These are phyloP conservation scores for Mormyrus proboscirostris DNA, from an alignment of 2,797 vertebrate species.

Conservation along the genomic window DNA sequence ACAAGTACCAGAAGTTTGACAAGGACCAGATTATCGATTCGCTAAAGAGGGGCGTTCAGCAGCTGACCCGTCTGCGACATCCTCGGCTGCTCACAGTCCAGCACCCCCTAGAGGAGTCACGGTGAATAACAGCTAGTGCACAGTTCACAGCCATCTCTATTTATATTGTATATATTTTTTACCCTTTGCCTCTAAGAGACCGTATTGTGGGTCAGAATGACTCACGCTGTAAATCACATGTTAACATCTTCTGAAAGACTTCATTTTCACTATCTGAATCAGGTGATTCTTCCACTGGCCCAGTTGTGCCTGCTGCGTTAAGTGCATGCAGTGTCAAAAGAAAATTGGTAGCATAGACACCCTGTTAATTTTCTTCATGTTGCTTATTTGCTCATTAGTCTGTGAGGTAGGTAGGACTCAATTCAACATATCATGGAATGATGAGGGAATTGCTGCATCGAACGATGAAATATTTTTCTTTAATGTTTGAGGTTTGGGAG, in stretches of 20 bases:
- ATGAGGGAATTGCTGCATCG: background rate
- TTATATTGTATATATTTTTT: background rate
- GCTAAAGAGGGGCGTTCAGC: slow-evolving; percentile 88
- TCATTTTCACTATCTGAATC: background rate
- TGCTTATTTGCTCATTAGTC: background rate
- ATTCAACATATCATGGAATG: background rate
- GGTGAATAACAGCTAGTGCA: slow-evolving; percentile 57
- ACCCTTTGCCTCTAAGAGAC: background rate
- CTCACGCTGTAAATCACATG: background rate
- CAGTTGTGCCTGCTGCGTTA: background rate
- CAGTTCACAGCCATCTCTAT: background rate
- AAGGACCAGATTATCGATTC: slow-evolving; percentile 95
- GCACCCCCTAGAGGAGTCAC: slow-evolving; percentile 94
- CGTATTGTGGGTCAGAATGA: background rate
- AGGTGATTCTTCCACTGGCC: background rate
- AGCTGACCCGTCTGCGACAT: slow-evolving; percentile 89
- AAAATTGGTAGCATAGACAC: background rate
- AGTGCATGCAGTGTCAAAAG: background rate
- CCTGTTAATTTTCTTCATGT: background rate
- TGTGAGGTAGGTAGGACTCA: background rate
- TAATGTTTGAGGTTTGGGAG: background rate
- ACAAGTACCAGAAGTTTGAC: slow-evolving; percentile 95
- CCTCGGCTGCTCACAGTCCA: slow-evolving; percentile 93
- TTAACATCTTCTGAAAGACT: background rate
- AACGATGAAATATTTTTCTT: background rate